Base-by-base conservation (phyloP, 2,797 vertebrate genomes). In the Yasuhikotakia modesta region DNA sequence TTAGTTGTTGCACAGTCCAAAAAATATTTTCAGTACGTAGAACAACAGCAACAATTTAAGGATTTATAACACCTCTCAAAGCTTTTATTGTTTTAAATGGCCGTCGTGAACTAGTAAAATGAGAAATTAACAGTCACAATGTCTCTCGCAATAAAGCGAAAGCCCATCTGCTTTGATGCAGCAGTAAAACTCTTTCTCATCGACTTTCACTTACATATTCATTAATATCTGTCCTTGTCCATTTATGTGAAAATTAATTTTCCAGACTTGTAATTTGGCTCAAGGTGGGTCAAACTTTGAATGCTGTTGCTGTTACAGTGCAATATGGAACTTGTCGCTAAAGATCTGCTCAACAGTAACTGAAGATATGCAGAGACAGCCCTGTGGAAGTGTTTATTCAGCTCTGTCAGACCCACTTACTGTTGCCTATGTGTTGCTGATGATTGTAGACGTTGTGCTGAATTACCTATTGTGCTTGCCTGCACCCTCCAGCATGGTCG, bases 401-500 rank as follows among this genome's bases (percentile, higher is more conserved):
- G 61, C 68, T 75, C 82, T 82, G 84, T 82, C 82, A 83, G 74
- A 61, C 78, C 75, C 43, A 32, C 66, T 81, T 80, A 78, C 76
- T 68, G 70, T 52, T 70, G 45, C 52, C 48, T 27, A 6, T 63
- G 65, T 39, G 55, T 57, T 72, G 63, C 74, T 78, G 70, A 80
- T 72, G 70, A 79, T 70, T 68, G 83, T 46, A 73, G 80, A 50
- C 64, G n/a, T 82, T 35, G 75, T 81, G 79, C 81, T 65, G 75
- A 80, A 78, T 80, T 70, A 79, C 86, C 87, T 88, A 80, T 83
- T 82, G 85, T 78, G 22, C 27, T 22, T 74, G 52, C 58, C 60
- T 65, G 32, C 69, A 72, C 61, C 61, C 76, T 75, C 22, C 70
- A 61, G 60, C 74, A 71, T 61, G 55, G 58, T 48, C 67, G 63